Evolutionary conservation across 2,113 vertebrate species (phyloP).

Genomic region (Solenodon paradoxus): DNA sequence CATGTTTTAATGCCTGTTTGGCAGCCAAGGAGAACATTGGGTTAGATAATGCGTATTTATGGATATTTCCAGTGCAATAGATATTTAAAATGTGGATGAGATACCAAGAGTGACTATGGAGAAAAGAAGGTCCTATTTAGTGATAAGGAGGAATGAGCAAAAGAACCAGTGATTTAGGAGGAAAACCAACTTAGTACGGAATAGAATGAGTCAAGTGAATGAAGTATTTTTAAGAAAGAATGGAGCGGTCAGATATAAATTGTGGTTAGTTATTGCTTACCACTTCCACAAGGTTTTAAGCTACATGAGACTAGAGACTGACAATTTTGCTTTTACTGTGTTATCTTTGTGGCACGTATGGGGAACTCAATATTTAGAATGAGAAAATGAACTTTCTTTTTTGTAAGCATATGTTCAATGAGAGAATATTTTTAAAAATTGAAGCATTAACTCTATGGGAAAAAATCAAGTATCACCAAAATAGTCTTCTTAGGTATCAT

Average conservation of each 20-base stretch:
- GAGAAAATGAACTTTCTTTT: not conserved
- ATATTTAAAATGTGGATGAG: not conserved
- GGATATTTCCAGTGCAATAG: not conserved
- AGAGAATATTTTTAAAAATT: not conserved
- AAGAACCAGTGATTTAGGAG: not conserved
- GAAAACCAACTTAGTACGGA: not conserved
- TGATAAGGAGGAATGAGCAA: not conserved
- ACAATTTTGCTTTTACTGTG: not conserved
- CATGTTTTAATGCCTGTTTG: not conserved
- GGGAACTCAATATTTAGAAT: not conserved
- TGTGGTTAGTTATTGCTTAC: not conserved
- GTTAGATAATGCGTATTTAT: not conserved
- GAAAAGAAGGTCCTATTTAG: not conserved
- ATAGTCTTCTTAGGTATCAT: not conserved
- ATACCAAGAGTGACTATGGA: not conserved
- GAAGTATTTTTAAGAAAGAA: not conserved
- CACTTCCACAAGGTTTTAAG: not conserved
- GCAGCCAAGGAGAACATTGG: not conserved
- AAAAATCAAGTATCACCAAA: not conserved
- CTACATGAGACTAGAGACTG: not conserved
- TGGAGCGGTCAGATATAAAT: not conserved
- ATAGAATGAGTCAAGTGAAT: not conserved
- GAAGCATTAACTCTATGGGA: not conserved
- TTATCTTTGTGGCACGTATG: not conserved
- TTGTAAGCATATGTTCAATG: not conserved